Evolutionary conservation across 2,113 vertebrate species (phyloP), one percentile per base, ranked within the genome.

Genomic region (Ciconia boyciana): DNA sequence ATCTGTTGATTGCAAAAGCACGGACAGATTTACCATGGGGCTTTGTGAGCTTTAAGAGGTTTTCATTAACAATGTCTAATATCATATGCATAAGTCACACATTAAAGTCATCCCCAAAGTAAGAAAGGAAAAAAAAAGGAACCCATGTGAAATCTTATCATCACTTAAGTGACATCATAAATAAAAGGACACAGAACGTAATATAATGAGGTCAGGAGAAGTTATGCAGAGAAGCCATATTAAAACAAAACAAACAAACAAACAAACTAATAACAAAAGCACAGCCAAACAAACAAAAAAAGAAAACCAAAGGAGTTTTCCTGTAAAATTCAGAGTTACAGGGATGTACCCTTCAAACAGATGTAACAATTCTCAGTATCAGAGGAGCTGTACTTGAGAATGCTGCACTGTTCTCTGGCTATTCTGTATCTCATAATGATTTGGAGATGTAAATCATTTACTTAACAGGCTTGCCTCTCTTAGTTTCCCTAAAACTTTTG

Each of bases 291-390:
- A 16, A 48, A 13, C 2, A n/a, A 25, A 61, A 39, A 6, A 0
- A n/a, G 22, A 61, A 39, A 6, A 0, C 0, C 4, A 22, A 11
- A n/a, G 2, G 11, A 13, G 1, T 34, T 51, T 74, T 79, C 7
- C 13, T 4, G 1, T 52, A 83, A 60, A 83, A 83, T 44, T 87
- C 39, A 32, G 14, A 26, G 15, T 61, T 24, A 36, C 3, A 74
- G 7, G 4, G 6, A 10, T 46, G 11, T 41, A 34, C 17, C 20
- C 5, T 74, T 81, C 28, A 60, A 77, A 77, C 1, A 51, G 6
- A 31, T 43, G 9, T 57, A 70, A 44, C 10, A 81, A 19, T 65
- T 57, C 8, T 48, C 11, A 68, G 10, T 55, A 29, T 39, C 26
- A 71, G 25, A 65, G 8, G 17, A 74, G 3, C 8, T 60, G 15